These are phyloP conservation scores for Danionella dracula DNA, from an alignment of 2,797 vertebrate genomes.

Conservation along the genomic window DNA sequence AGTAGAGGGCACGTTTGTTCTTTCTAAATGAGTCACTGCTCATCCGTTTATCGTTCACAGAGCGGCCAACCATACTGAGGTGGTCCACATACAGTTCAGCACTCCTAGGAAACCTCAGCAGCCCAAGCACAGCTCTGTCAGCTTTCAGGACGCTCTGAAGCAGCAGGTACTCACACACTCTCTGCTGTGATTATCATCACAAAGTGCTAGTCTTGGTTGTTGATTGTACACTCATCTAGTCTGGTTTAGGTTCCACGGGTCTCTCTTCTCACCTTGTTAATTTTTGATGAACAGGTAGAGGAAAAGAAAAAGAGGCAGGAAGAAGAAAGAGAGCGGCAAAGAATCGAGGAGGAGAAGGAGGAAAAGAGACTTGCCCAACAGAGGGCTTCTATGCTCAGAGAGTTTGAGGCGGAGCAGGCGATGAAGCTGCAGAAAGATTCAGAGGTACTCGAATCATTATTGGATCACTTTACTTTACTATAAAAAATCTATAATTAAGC, in stretches of 20 bases:
- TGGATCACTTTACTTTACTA: too few species aligned
- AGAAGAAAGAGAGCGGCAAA: slow-evolving; percentile 68
- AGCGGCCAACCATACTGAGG: slow-evolving; percentile 47
- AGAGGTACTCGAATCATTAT: too few species aligned
- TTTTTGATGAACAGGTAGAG: slow-evolving; percentile 66
- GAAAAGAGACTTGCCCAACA: slow-evolving; percentile 75
- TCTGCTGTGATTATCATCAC: too few species aligned
- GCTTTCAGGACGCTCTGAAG: slow-evolving; percentile 78
- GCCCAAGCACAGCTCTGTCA: slow-evolving; percentile 60
- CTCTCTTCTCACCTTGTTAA: not conserved
- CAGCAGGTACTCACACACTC: slow-evolving; percentile 75
- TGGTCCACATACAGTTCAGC: slow-evolving; percentile 42
- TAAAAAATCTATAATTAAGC: too few species aligned
- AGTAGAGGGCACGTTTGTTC: not conserved
- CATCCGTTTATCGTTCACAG: slow-evolving; percentile 53
- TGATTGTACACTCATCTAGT: not conserved
- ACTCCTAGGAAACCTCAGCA: slow-evolving; percentile 62
- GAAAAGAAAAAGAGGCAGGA: slow-evolving; percentile 71
- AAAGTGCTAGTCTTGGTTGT: too few species aligned
- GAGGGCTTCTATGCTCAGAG: slow-evolving; percentile 72
- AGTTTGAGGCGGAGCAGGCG: slow-evolving; percentile 82
- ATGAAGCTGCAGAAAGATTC: too few species aligned
- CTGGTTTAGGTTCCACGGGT: not conserved
- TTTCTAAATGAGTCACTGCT: not conserved
- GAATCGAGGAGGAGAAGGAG: slow-evolving; percentile 78